Conservation (phyloP, 2,113 vertebrate genomes). For the Triplophysa dalaica region DNA sequence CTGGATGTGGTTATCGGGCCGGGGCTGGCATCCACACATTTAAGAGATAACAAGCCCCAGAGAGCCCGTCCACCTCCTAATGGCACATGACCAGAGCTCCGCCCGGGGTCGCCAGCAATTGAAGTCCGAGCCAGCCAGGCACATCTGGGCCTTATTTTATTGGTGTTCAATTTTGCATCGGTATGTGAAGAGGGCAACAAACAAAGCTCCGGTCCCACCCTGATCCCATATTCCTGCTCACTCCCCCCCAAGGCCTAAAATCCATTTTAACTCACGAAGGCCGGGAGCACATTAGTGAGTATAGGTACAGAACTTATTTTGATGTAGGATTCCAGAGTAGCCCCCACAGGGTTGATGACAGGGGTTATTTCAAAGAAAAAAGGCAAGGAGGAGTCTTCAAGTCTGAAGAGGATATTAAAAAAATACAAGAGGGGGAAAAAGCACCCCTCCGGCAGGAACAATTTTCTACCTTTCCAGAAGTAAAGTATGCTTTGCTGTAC, state of each 20-base stretch:
- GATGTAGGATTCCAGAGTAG: slow-evolving; percentile 68
- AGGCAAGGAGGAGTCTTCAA: slow-evolving; percentile 66
- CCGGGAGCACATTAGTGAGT: slow-evolving; percentile 63
- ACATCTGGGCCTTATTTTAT: slow-evolving; percentile 80
- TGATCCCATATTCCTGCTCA: slow-evolving; percentile 65
- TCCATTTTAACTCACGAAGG: slow-evolving; percentile 61
- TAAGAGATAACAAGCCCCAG: slow-evolving; percentile 65
- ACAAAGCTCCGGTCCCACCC: slow-evolving; percentile 70
- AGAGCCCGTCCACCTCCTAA: slow-evolving; percentile 63
- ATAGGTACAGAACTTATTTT: slow-evolving; percentile 72
- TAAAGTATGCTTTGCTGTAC: slow-evolving; percentile 53
- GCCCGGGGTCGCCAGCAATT: slow-evolving; percentile 61
- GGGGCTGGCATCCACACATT: slow-evolving; percentile 62
- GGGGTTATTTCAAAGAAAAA: slow-evolving; percentile 74
- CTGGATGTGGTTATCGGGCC: slow-evolving; percentile 72
- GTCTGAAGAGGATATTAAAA: slow-evolving; percentile 82
- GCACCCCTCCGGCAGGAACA: slow-evolving; percentile 69
- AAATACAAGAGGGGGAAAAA: slow-evolving; percentile 69
- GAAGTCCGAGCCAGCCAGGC: slow-evolving; percentile 68
- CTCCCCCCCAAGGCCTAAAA: slow-evolving; percentile 46
- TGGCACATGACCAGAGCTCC: slow-evolving; percentile 62
- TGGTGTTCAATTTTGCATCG: slow-evolving; percentile 70
- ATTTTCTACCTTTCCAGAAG: slow-evolving; percentile 72
- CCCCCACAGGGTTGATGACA: slow-evolving; percentile 72
- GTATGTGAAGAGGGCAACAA: slow-evolving; percentile 74